These are phyloP conservation scores for Pachyramphus minor DNA, from an alignment of 2,113 vertebrate species.

Conservation along the genomic window DNA sequence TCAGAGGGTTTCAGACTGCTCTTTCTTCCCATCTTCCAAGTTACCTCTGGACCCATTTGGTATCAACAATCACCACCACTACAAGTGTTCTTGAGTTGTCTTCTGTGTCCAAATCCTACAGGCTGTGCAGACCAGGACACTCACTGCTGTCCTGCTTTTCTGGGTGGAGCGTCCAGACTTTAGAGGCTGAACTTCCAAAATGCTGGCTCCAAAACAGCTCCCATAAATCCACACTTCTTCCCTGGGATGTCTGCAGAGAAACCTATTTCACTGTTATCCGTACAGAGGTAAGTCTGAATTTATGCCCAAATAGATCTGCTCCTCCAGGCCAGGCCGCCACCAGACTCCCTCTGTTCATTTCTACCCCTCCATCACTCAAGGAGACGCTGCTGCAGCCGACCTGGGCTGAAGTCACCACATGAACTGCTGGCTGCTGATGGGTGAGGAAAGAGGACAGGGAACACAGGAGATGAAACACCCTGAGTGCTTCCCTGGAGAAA, in stretches of 20 bases:
- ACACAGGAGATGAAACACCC: neutral
- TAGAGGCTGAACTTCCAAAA: neutral
- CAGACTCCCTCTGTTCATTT: neutral
- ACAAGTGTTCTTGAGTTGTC: neutral
- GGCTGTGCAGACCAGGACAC: neutral
- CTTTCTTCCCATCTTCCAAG: neutral
- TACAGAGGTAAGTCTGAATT: neutral
- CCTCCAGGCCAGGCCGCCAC: neutral
- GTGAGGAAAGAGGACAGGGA: neutral
- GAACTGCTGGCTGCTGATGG: neutral
- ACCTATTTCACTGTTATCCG: neutral
- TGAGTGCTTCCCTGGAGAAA: neutral
- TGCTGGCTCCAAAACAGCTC: neutral
- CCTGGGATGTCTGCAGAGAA: neutral
- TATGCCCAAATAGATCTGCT: neutral
- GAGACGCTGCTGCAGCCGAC: neutral
- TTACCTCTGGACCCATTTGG: neutral
- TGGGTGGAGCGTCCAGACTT: neutral
- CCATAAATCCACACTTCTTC: neutral
- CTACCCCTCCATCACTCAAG: neutral
- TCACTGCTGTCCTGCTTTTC: neutral
- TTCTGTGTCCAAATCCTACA: neutral
- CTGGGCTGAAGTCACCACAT: neutral
- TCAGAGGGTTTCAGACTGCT: neutral
- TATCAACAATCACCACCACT: neutral